Base-by-base conservation (phyloP, 2,888 invertebrate species). In the Actias luna region DNA sequence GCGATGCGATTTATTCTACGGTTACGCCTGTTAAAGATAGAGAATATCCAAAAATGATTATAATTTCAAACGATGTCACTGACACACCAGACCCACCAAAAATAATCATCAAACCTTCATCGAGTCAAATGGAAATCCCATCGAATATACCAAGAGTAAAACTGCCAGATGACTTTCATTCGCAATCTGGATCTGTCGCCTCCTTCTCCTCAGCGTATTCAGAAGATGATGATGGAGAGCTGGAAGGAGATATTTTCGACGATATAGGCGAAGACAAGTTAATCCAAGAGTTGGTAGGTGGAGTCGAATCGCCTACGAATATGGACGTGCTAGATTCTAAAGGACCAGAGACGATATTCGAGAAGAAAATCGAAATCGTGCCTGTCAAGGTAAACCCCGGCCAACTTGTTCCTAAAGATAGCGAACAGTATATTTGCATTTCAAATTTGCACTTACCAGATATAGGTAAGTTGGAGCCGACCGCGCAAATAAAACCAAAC, bases 61-160 rank as follows among this genome's bases (percentile, higher is more conserved):
- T 94, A 63, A 89, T 93, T 1, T 87, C 94, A 1, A 93, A 93
- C 73, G 84, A 90, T 62, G 80, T 81, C 67, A 80, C 55, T 16
- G 55, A 88, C 27, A 81, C 82, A 59, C 81, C 91, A 64, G 94
- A 95, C 72, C 93, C 94, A 0, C 93, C 94, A 0, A 94, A 93
- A 76, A 93, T 95, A 64, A 89, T 95, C 39, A 94, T 95, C 25
- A 94, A 94, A 71, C 93, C 95, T 8, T 93, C 93, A 0, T 88
- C 92, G 52, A 88, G 82, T 69, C 83, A 85, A 68, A 65, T 74
- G n/a, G 83, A 83, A 70, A 80, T 88, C 63, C 77, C 83, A 4
- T 77, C 81, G 64, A 87, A 89, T 71, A 85, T 89, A 61, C 93
- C 94, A 8, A 88, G 94, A 76, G 93, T 94, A 1, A 85, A 88